Evolutionary conservation across 2,113 vertebrate genomes (phyloP), one percentile per base, ranked within the genome.

Genomic region (Trematomus loennbergii): DNA sequence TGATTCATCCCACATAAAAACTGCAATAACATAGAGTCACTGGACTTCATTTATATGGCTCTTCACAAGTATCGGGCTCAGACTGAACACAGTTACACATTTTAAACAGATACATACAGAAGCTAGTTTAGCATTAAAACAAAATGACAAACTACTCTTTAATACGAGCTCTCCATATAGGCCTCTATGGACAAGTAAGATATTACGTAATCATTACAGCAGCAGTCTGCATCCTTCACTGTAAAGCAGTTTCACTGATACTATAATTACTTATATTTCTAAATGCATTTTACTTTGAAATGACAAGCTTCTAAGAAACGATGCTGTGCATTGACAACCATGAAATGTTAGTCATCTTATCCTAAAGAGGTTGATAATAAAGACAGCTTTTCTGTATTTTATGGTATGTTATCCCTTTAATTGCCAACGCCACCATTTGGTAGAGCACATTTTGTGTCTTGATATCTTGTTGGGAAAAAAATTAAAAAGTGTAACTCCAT

Each of bases 1-100:
- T 84, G 71, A 81, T 78, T 87, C 85, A 90, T 5, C 52, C 25
- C 48, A 68, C 48, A 84, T 82, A 78, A 87, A 40, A 89, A 84
- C 0, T 62, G 57, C 62, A 64, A 63, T 79, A 59, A 86, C 89
- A 73, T 63, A 71, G 43, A 78, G 29, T 46, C 16, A 33, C 25
- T 75, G 70, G 65, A 15, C 49, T 79, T 82, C 40, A 53, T 66
- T 82, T 69, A 58, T 22, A 33, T 22, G 36, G 18, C 54, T 68
- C 43, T 60, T 81, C 52, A 65, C 50, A 22, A 74, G 72, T 18
- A 50, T 50, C 75, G 79, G 84, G 71, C 61, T 90, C 54, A 64
- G 65, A 61, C 33, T 66, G 45, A 64, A 84, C 43, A 69, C 70
- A 63, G 13, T 45, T 63, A 46, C 53, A 67, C 33, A 79, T 72